phyloP scores from a whole-genome alignment of 2,113 vertebrate species.

The Dinomys branickii region DNA sequence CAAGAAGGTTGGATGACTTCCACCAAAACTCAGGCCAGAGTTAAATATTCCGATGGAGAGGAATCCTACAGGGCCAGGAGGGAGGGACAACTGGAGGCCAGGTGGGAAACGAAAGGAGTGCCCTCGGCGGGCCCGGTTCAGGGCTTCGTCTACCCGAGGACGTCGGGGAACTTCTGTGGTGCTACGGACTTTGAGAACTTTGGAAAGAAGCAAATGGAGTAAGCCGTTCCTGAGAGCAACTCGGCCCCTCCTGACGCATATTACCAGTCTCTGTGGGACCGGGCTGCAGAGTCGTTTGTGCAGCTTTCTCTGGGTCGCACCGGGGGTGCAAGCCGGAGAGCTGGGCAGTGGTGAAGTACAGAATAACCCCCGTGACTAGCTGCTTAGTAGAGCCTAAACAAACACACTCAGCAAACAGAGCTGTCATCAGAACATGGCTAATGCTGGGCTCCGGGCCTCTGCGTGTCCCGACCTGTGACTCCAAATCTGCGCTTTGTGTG shows the following conservation, averaged over 20 bases:
- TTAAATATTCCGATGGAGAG: background rate
- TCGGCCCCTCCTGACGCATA: background rate
- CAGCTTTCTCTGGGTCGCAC: background rate
- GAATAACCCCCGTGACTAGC: conserved; percentile 70
- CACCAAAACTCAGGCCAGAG: background rate
- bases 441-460: background rate
- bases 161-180: background rate
- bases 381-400: conserved; percentile 6
- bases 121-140: background rate
- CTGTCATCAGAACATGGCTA: conserved; percentile 42
- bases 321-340: conserved; percentile 28
- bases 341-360: conserved; percentile 33
- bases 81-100: background rate
- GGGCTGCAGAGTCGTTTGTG: background rate
- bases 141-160: background rate
- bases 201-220: background rate
- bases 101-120: background rate
- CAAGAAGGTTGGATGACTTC: background rate
- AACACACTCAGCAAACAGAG: conserved; percentile 65
- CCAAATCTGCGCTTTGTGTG: conserved; percentile 65
- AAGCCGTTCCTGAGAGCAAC: background rate
- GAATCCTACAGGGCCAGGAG: background rate
- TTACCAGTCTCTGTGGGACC: no score
- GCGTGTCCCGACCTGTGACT: background rate
- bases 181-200: background rate